Evolutionary conservation across 2,113 vertebrate genomes (phyloP).

Genomic region (Pterophyllum scalare): DNA sequence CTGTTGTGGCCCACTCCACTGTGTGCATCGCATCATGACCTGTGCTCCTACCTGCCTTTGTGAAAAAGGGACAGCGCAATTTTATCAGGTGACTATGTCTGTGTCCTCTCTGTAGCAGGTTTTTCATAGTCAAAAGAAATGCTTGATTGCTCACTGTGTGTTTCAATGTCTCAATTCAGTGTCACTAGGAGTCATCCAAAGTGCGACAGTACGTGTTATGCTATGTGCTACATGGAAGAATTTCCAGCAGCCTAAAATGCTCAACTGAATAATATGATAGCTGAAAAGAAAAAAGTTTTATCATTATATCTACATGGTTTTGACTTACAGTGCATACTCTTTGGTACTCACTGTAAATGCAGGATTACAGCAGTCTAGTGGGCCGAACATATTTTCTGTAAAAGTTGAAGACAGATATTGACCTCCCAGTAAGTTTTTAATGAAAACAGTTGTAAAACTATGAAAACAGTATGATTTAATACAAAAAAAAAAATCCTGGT

Average conservation of each 20-base stretch:
- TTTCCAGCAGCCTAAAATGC: background rate
- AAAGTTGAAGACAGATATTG: background rate
- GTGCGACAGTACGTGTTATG: background rate
- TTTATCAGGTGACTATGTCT: slow-evolving; percentile 30
- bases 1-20: slow-evolving; percentile 51
- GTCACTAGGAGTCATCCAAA: background rate
- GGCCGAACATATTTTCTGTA: background rate
- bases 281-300: too few relatives aligned
- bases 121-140: background rate
- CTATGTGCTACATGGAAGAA: background rate
- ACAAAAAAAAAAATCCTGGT: background rate
- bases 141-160: background rate
- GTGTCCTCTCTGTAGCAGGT: background rate
- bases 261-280: background rate
- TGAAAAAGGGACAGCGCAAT: slow-evolving; percentile 27
- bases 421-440: background rate
- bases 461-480: background rate
- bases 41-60: slow-evolving; percentile 48
- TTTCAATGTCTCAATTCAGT: background rate
- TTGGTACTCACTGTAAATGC: background rate
- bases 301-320: background rate
- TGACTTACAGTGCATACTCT: background rate
- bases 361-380: background rate
- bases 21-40: slow-evolving; percentile 63
- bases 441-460: background rate